Evolutionary conservation across 1,140 invertebrate species (phyloP), one percentile per base, ranked within the genome.

Genomic region (Propsilocerus akamusi): DNA sequence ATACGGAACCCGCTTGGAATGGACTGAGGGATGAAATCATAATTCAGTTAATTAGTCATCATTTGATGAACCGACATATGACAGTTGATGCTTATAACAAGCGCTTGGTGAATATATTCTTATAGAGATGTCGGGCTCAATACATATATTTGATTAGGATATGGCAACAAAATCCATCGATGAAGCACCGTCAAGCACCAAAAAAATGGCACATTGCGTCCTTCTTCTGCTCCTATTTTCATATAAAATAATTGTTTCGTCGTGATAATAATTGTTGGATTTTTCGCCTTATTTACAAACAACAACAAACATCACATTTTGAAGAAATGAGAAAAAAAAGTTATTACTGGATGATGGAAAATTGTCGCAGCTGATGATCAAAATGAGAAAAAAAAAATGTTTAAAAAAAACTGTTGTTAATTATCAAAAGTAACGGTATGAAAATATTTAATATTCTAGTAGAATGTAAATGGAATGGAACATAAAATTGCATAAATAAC

Each of bases 201-300:
- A n/a, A n/a, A 30, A 8, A 30, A 30, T 30, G 28, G n/a, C n/a
- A n/a, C 28, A 30, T 11, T 30, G 28, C 28, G 10, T 30, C 28
- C n/a, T n/a, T 30, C n/a, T n/a, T 30, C n/a, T n/a, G 28, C 28
- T 30, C n/a, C n/a, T n/a, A n/a, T n/a, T n/a, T n/a, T n/a, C n/a
- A 30, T 30, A 30, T 30, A 11, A 14, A 37, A 41, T 41, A 41
- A 41, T 41, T 41, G 34, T 41, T 41, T 41, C 17, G 22, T 41
- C 34, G 34, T 41, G 34, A 41, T 41, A 41, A 41, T 41, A 41
- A 41, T 41, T 41, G 34, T 41, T 41, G 22, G 34, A 41, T 41
- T 41, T 41, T 41, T 41, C 34, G 34, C 34, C 34, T 41, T 41
- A 41, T 41, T 41, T 41, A 41, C 34, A 41, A n/a, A 17, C 11